phyloP scores from a whole-genome alignment of 2,797 vertebrate species.

The Crenuchus spilurus region DNA sequence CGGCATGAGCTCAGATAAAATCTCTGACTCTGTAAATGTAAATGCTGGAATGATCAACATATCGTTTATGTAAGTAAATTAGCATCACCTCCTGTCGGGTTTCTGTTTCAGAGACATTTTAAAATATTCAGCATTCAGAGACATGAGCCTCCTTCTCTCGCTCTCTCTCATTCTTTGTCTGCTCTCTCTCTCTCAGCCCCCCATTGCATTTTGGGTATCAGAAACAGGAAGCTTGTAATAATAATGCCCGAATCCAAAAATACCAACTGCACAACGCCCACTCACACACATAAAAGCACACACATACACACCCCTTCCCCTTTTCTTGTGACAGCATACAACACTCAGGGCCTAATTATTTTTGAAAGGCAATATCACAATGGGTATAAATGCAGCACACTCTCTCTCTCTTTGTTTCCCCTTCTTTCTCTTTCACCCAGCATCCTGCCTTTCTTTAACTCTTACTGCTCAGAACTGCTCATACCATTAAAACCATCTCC shows the following conservation, averaged over 20 bases:
- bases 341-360: not conserved
- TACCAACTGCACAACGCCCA: constrained; percentile 2
- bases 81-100: not conserved
- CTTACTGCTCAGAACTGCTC: not conserved
- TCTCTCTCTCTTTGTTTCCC: not conserved
- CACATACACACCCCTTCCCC: not conserved
- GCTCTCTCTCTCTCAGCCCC: not conserved
- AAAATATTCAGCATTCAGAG: not conserved
- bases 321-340: constrained; percentile 7
- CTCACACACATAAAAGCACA: not conserved
- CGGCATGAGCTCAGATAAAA: no score
- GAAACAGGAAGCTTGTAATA: constrained; percentile 5
- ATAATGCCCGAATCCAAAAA: constrained; percentile 23
- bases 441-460: constrained; percentile 12
- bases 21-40: no score
- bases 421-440: not conserved
- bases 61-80: not conserved
- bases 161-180: no score
- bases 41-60: no score
- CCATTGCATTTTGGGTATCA: constrained; percentile 27
- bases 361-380: constrained; percentile 19
- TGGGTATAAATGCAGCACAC: not conserved
- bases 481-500: no score
- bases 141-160: not conserved
- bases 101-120: not conserved